Evolutionary conservation across 2,888 invertebrate genomes (phyloP).

Genomic region (Hylaea fasciaria): DNA sequence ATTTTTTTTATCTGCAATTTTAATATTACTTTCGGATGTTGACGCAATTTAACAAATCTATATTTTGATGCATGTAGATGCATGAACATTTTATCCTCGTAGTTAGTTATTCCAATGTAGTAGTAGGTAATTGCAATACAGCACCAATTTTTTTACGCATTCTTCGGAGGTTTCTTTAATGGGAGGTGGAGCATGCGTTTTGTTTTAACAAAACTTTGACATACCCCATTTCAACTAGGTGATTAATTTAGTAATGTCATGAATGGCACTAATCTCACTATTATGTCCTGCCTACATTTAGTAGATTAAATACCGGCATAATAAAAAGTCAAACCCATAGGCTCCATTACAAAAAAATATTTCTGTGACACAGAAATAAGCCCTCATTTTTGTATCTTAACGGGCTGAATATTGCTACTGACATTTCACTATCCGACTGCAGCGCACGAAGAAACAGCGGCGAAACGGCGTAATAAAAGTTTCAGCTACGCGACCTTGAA

Average conservation of each 20-base stretch:
- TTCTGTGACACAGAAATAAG: not conserved
- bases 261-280: not conserved
- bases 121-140: constrained; percentile 1
- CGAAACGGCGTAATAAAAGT: too few species aligned
- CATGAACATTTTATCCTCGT: constrained; percentile 9
- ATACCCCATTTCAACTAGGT: not conserved
- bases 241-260: not conserved
- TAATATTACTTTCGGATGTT: constrained; percentile 12
- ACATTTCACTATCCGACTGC: too few species aligned
- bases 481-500: too few species aligned
- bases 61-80: constrained; percentile 19
- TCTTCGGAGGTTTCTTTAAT: not conserved
- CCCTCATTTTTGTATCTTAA: not conserved
- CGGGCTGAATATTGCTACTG: too few species aligned
- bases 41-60: not conserved
- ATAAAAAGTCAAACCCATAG: not conserved
- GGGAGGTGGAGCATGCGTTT: constrained; percentile 4
- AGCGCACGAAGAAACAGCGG: too few species aligned
- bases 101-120: constrained; percentile 3
- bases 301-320: not conserved
- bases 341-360: not conserved
- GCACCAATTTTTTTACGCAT: not conserved
- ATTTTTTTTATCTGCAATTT: constrained; percentile 14
- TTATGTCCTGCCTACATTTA: not conserved
- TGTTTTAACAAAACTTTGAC: not conserved